Base-by-base conservation (phyloP, 35 echinoderm and acorn worm genomes). In the Strongylocentrotus purpuratus region DNA sequence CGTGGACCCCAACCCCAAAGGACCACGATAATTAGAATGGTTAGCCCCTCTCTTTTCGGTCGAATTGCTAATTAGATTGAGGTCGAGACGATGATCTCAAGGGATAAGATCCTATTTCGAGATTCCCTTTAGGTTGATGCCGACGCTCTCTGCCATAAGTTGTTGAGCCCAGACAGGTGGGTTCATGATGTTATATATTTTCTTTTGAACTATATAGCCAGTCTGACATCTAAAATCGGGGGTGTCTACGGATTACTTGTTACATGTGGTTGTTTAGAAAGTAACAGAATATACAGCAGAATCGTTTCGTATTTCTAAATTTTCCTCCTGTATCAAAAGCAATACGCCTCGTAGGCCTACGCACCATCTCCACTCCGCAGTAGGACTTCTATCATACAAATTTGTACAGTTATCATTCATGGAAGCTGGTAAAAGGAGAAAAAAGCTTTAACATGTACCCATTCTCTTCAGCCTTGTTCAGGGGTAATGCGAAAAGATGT, bases 131-230 rank as follows among this genome's bases (percentile, higher is more conserved):
- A 28, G 65, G 65, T 78, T 4, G 65, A 78, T 28, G 65, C 65
- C 65, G 65, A 78, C 65, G 20, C 65, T 78, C 22, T 78, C 4
- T 59, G 52, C 52, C 52, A 17, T 59, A 59, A 12, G 5, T 59
- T 78, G 65, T 78, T 78, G 65, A 78, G 65, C 65, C 65, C 22
- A 78, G 65, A 78, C 65, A 78, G 65, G 65, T 78, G 65, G 65
- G 65, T 78, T n/a, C 65, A 78, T 78, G 65, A 78, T 78, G 65
- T 78, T 28, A 78, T 78, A n/a, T 78, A 78, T 78, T 78, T 78
- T 78, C 65, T 22, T 78, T 78, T 4, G 22, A 22, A 78, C 65
- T 31, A 71, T 0, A 2, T 12, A 15, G 50, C 20, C 22, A n/a
- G 65, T 78, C 65, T 78, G 20, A 28, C 65, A 28, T 22, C 65